These are phyloP conservation scores for Hestina assimilis DNA, from an alignment of 1,140 invertebrate species.

Conservation along the genomic window DNA sequence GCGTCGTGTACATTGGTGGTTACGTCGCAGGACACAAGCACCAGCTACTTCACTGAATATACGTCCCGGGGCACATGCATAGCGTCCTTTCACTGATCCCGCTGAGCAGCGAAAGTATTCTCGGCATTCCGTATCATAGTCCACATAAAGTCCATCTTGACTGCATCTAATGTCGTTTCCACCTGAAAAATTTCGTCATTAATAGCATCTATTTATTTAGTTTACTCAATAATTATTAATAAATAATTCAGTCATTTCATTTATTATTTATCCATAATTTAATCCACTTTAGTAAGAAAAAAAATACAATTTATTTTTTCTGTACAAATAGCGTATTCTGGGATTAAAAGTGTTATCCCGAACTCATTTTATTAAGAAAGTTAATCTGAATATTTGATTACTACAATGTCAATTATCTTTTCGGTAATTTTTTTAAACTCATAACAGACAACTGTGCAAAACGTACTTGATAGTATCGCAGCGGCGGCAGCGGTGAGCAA, in stretches of 20 bases:
- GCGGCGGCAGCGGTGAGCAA: slow-evolving; percentile 5
- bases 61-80: slow-evolving; percentile 53
- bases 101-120: slow-evolving; percentile 57
- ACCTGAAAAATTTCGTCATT: slow-evolving; percentile 34
- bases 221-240: not conserved
- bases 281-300: no score
- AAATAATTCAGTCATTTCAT: not conserved
- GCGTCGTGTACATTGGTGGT: slow-evolving; percentile 56
- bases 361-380: no score
- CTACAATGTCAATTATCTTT: slow-evolving; percentile 1
- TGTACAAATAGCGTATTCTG: no score
- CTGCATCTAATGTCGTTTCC: slow-evolving; percentile 45
- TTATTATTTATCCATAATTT: not conserved
- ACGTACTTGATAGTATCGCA: slow-evolving; percentile 44
- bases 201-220: not conserved
- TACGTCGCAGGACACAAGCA: slow-evolving; percentile 56
- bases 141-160: slow-evolving; percentile 58
- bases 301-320: no score
- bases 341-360: no score
- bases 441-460: not conserved
- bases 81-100: slow-evolving; percentile 45
- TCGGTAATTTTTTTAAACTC: not conserved
- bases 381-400: no score
- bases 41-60: slow-evolving; percentile 61
- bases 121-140: slow-evolving; percentile 59